phyloP scores from a whole-genome alignment of 1,140 invertebrate genomes.

The Apolygus lucorum region DNA sequence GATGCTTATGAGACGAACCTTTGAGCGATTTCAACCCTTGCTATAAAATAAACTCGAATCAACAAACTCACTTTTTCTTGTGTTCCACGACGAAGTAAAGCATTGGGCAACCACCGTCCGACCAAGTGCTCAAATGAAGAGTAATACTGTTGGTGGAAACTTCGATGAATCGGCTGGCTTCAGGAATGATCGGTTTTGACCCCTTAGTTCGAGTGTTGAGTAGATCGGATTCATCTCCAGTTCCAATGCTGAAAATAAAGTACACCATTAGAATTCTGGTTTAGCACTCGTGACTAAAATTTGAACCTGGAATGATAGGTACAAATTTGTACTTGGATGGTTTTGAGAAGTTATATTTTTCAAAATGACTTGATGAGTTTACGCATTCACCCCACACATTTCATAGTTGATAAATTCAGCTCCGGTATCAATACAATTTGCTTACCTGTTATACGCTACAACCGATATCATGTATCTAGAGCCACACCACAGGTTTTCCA shows the following conservation, averaged over 20 bases:
- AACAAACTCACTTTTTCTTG: slow-evolving; percentile 69
- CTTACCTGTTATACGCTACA: slow-evolving; percentile 78
- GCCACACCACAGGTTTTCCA: slow-evolving; percentile 80
- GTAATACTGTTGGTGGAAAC: slow-evolving; percentile 85
- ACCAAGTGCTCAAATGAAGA: slow-evolving; percentile 84
- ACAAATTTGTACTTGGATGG: neutral
- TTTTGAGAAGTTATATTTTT: too few relatives aligned
- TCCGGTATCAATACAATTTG: too few relatives aligned
- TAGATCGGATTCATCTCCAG: slow-evolving; percentile 76
- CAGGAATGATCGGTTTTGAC: slow-evolving; percentile 80
- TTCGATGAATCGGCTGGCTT: slow-evolving; percentile 80
- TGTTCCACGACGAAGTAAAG: slow-evolving; percentile 92
- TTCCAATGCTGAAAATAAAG: slow-evolving; percentile 61
- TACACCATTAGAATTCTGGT: slow-evolving; percentile 3
- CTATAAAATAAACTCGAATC: too few relatives aligned
- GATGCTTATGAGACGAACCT: too few relatives aligned
- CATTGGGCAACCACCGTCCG: slow-evolving; percentile 91
- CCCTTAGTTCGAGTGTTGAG: slow-evolving; percentile 78
- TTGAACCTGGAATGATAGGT: neutral
- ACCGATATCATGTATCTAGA: slow-evolving; percentile 87
- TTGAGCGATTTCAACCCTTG: too few relatives aligned
- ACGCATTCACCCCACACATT: too few relatives aligned
- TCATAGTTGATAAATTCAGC: too few relatives aligned
- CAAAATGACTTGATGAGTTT: too few relatives aligned
- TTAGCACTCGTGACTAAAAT: neutral